phyloP scores from a whole-genome alignment of 1,140 invertebrate genomes.

The Drosophila tropicalis region DNA sequence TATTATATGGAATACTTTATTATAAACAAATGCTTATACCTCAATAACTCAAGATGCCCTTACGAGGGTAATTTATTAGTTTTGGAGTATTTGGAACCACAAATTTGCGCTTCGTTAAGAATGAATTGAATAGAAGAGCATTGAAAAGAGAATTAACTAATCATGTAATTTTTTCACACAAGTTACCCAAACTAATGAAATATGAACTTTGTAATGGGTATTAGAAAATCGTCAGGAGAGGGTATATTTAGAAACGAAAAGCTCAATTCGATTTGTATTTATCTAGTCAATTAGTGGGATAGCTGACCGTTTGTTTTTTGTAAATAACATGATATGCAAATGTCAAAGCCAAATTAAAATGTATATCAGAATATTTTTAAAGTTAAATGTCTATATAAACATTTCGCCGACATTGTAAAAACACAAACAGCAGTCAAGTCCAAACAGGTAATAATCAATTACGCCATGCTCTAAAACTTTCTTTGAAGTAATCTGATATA shows the following conservation, averaged over 20 bases:
- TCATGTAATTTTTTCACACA: too few relatives aligned
- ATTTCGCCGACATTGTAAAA: slow-evolving; percentile 10
- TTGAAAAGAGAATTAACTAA: too few relatives aligned
- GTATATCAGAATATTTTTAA: slow-evolving; percentile 57
- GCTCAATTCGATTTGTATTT: slow-evolving; percentile 40
- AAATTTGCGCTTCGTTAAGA: too few relatives aligned
- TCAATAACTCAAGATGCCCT: background rate
- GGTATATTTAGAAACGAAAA: background rate
- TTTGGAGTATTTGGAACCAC: too few relatives aligned
- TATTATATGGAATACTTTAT: background rate
- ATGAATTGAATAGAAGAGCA: too few relatives aligned
- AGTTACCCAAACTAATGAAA: too few relatives aligned
- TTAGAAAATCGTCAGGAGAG: background rate
- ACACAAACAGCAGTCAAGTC: background rate
- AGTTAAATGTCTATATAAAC: slow-evolving; percentile 51
- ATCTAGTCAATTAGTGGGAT: slow-evolving; percentile 51
- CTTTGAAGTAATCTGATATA: background rate
- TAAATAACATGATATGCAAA: slow-evolving; percentile 55
- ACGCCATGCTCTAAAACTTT: background rate
- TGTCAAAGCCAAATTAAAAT: slow-evolving; percentile 41
- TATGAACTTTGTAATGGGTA: too few relatives aligned
- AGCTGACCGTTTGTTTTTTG: slow-evolving; percentile 22
- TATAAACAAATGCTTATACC: background rate
- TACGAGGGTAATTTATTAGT: too few relatives aligned
- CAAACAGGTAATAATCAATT: background rate